Evolutionary conservation across 2,888 invertebrate species (phyloP), one percentile per base, ranked within the genome.

Genomic region (Polyommatus iphigenia): DNA sequence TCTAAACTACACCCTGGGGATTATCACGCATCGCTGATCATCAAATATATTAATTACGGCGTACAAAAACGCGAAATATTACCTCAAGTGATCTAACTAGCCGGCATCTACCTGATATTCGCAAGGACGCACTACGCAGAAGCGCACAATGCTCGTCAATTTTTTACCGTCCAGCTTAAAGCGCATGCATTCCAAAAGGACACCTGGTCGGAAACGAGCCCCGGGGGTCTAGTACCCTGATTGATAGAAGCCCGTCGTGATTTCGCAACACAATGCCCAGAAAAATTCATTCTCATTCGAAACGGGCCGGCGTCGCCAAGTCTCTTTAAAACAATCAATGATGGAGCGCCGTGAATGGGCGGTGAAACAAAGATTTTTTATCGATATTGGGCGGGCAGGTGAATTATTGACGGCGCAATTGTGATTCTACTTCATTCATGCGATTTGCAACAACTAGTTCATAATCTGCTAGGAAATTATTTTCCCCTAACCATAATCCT

Each of bases 261-360:
- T 89, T 84, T 86, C 84, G 85, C 85, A 89, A 85, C 85, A 88
- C 88, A 88, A 88, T 88, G 83, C 83, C 83, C 83, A 87, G 86
- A 85, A 85, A 72, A 88, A 85, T 86, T 87, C 85, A 82, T 83
- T 81, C 82, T 82, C 83, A 85, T 86, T 85, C 81, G 84, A 83
- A 84, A 82, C 83, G 84, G 81, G 80, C 80, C 85, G 93, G 93
- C 94, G 94, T 88, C 94, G 88, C 81, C 80, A 86, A 87, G 94
- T 94, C 94, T 94, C 87, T 87, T 86, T 93, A 93, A 94, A 94
- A 94, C 94, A 94, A 94, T 93, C 93, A 92, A 91, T 93, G 93
- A 91, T 90, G 87, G 87, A 89, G 85, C 85, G 89, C 90, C 85
- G 88, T 93, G 92, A 93, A 93, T 93, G 93, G 89, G 82, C 82